phyloP scores from a whole-genome alignment of 2,888 invertebrate species.

The Athalia circularis region DNA sequence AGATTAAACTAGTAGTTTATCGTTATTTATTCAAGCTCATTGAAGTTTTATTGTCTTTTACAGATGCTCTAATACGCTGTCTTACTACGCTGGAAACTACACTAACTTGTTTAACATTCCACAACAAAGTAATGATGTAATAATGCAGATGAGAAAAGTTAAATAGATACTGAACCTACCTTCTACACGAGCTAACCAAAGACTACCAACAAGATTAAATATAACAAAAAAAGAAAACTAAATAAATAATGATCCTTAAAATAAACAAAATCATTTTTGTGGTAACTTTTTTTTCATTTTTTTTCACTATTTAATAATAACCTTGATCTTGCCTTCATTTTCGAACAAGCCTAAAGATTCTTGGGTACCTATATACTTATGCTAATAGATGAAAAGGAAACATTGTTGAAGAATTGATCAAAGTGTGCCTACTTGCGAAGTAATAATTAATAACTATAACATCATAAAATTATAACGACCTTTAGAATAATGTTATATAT shows the following conservation, averaged over 20 bases:
- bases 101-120: conserved; percentile 43
- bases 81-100: conserved; percentile 38
- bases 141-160: conserved; percentile 8
- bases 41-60: conserved; percentile 8
- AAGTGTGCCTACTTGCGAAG: conserved; percentile 44
- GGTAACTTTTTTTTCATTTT: neutral
- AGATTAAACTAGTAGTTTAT: neutral
- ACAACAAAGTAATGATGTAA: conserved; percentile 33
- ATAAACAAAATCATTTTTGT: conserved; percentile 14
- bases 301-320: conserved; percentile 31
- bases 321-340: conserved; percentile 44
- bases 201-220: conserved; percentile 38
- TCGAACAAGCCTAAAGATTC: conserved; percentile 17
- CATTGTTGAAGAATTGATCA: conserved; percentile 42
- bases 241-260: conserved; percentile 25
- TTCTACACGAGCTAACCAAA: conserved; percentile 41
- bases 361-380: conserved; percentile 16
- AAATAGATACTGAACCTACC: conserved; percentile 35
- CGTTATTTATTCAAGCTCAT: neutral
- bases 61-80: conserved; percentile 38
- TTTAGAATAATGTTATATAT: conserved; percentile 41
- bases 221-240: conserved; percentile 7
- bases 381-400: conserved; percentile 31
- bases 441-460: conserved; percentile 45
- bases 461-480: conserved; percentile 36